Percentiles rank a stretch among this genome's conserved stretches.
Evolutionary conservation across 2,888 invertebrate species (phyloP).

Genomic region (Ferdinandea cuprea): DNA sequence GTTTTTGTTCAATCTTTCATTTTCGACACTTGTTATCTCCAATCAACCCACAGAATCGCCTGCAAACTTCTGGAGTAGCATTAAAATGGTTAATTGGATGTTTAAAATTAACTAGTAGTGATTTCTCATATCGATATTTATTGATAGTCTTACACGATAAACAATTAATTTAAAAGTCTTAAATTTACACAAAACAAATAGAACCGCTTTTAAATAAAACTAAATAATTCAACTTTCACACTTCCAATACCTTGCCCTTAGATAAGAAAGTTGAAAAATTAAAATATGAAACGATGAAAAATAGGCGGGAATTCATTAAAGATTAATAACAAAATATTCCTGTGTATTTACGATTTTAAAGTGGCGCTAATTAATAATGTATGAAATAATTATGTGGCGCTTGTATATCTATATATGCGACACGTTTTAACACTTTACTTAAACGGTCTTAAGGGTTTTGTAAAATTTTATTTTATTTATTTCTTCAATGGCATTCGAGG

Average conservation of each 20-base stretch:
- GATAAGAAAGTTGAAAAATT: background rate
- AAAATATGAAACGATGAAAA: slow-evolving; percentile 2
- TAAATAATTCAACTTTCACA: background rate
- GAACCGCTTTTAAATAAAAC: background rate
- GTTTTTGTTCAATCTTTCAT: too few species aligned
- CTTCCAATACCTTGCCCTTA: background rate
- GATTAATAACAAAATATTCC: slow-evolving; percentile 17
- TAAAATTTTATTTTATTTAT: background rate
- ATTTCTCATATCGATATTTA: too few species aligned
- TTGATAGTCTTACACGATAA: too few species aligned
- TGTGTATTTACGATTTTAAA: slow-evolving; percentile 9
- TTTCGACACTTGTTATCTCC: too few species aligned
- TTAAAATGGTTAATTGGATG: too few species aligned
- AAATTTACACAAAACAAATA: too few species aligned
- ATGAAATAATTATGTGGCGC: slow-evolving; percentile 47
- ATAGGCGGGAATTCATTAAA: slow-evolving; percentile 3
- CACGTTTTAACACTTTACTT: slow-evolving; percentile 55
- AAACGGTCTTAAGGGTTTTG: background rate
- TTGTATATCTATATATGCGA: slow-evolving; percentile 32
- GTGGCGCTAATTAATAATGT: slow-evolving; percentile 60
- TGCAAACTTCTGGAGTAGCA: too few species aligned
- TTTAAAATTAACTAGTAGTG: too few species aligned
- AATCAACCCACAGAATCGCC: too few species aligned
- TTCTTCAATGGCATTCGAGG: background rate
- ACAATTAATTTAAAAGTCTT: too few species aligned